Base-by-base conservation (phyloP, 2,113 vertebrate genomes). In the Chitala chitala region DNA sequence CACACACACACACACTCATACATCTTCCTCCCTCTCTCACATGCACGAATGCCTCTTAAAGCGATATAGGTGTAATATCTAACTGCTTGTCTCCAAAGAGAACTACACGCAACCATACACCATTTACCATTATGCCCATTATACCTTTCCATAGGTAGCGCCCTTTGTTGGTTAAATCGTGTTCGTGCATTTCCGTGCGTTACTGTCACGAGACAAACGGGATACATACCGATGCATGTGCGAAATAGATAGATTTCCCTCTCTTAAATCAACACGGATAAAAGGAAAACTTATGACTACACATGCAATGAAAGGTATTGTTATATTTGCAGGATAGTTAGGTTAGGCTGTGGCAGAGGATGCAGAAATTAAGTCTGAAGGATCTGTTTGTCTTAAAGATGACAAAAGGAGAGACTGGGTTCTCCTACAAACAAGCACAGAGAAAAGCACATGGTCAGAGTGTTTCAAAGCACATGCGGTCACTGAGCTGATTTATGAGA, bases 11-110 rank as follows among this genome's bases (percentile, higher is more conserved):
- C 50, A 40, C 22, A 46, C 40, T 51, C 42, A 33, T 58, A 69
- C 48, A 48, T 70, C 54, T 61, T 26, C 64, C 73, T 55, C 73
- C 15, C 73, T 75, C 53, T 42, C 51, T 58, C 73, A 33, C 64
- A 36, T 29, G 15, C 5, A n/a, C 31, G 69, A 33, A 44, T 56
- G 63, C 55, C 44, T 26, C 71, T 73, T 73, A 73, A 73, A 73
- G 56, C 10, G 56, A 61, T 48, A 68, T n/a, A 63, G 53, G 71
- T 58, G 38, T 63, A 31, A 33, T 51, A 36, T 50, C 42, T 63
- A 50, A 66, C 36, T 29, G 26, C 44, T 44, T 20, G 26, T 69
- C 22, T 44, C 33, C n/a, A 42, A 69, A 69, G 9, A 29, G 44
- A 7, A 13, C 6, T 20, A 12, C 36, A 8, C 44, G 5, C n/a